Percentiles rank a stretch among this genome's conserved stretches.
Conservation (phyloP, 1,140 invertebrate species). For the Drosophila insularis region DNA sequence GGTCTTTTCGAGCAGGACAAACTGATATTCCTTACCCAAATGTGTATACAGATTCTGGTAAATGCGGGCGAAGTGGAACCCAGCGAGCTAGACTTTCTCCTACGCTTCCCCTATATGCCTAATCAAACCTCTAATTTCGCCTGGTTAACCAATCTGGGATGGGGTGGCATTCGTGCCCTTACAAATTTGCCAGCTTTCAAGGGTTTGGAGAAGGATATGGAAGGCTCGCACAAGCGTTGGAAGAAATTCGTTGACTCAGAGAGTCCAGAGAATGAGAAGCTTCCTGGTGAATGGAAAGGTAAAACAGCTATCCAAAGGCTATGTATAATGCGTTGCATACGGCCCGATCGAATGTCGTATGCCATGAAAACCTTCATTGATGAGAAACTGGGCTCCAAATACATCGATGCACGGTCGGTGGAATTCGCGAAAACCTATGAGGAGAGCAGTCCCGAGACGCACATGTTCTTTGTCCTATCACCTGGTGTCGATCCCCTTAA, state of each 20-base stretch:
- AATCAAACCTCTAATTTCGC: constrained; percentile 90
- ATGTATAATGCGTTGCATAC: constrained; percentile 94
- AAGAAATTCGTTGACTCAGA: constrained; percentile 96
- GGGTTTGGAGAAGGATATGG: constrained; percentile 95
- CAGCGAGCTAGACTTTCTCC: constrained; percentile 93
- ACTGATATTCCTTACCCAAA: constrained; percentile 94
- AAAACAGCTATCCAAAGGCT: constrained; percentile 93
- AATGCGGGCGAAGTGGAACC: constrained; percentile 87
- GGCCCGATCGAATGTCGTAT: constrained; percentile 93
- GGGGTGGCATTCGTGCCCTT: constrained; percentile 94
- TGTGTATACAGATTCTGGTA: constrained; percentile 90
- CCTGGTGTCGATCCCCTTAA: constrained; percentile 97
- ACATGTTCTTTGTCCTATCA: constrained; percentile 97
- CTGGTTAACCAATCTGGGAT: constrained; percentile 91
- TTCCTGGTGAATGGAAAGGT: constrained; percentile 98
- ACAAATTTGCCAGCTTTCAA: constrained; percentile 91
- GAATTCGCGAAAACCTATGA: constrained; percentile 93
- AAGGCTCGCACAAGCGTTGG: constrained; percentile 95
- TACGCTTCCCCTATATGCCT: constrained; percentile 89
- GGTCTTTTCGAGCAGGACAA: constrained; percentile 97
- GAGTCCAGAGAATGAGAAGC: constrained; percentile 95
- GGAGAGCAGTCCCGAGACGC: constrained; percentile 92
- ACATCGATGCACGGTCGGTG: constrained; percentile 89
- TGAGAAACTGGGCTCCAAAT: constrained; percentile 93
- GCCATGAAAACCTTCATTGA: constrained; percentile 88